Conservation (phyloP, 2,888 invertebrate species). For the Celastrina argiolus region DNA sequence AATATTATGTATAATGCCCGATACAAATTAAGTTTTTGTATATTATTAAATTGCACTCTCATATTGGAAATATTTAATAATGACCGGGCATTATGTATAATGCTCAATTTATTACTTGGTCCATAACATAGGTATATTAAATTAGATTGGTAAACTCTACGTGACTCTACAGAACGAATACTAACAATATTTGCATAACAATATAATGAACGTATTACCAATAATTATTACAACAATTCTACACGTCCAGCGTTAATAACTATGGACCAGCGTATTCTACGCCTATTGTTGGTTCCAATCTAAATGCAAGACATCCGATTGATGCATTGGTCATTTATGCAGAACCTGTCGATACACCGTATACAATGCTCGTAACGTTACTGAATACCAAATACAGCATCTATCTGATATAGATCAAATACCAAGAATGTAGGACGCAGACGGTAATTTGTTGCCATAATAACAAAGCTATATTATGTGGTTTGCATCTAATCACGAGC, state of each 20-base stretch:
- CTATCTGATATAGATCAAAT: constrained; percentile 4
- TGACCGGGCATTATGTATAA: too few species aligned
- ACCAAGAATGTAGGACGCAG: not conserved
- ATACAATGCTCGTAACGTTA: constrained; percentile 26
- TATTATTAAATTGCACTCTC: too few species aligned
- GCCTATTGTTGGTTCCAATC: constrained; percentile 32
- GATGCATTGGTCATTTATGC: constrained; percentile 25
- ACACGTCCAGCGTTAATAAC: not conserved
- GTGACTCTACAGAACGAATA: too few species aligned
- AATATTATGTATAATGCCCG: too few species aligned
- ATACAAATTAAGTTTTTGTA: too few species aligned
- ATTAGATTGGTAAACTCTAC: not conserved
- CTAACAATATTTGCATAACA: not conserved
- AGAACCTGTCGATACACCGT: constrained; percentile 24
- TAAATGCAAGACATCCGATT: constrained; percentile 38
- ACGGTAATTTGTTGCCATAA: not conserved
- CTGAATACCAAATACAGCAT: constrained; percentile 27
- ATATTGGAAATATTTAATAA: too few species aligned
- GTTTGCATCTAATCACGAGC: not conserved
- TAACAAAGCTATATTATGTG: not conserved
- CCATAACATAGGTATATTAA: too few species aligned
- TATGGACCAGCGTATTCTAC: constrained; percentile 2
- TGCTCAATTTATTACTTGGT: too few species aligned
- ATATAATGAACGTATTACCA: not conserved
- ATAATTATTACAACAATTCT: not conserved